phyloP scores from a whole-genome alignment of 2,113 vertebrate genomes.

The Rhinolophus sinicus region DNA sequence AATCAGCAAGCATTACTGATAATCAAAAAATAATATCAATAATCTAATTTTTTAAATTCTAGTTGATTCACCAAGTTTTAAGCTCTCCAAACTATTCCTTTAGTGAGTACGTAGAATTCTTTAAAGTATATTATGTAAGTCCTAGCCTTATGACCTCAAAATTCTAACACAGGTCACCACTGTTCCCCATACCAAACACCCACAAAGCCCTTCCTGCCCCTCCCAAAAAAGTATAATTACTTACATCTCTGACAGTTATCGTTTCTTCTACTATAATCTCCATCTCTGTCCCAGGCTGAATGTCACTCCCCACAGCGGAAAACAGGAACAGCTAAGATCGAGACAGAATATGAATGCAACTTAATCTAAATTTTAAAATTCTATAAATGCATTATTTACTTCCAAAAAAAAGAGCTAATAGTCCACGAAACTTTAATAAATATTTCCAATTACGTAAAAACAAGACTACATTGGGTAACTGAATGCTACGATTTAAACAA shows the following conservation, averaged over 20 bases:
- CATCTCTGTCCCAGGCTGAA: slow-evolving; percentile 87
- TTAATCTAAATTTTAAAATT: neutral
- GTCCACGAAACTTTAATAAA: neutral
- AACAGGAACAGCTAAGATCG: slow-evolving; percentile 92
- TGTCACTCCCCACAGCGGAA: slow-evolving; percentile 87
- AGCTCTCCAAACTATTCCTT: neutral
- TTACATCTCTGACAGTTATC: slow-evolving; percentile 90
- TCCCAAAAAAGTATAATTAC: neutral
- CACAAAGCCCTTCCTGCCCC: neutral
- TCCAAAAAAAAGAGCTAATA: neutral
- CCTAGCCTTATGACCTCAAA: neutral
- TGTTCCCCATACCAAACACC: neutral
- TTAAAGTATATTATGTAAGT: neutral
- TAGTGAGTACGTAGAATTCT: neutral
- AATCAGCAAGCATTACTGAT: neutral
- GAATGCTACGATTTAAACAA: neutral
- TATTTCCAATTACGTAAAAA: neutral
- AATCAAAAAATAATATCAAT: neutral
- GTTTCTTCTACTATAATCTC: slow-evolving; percentile 92
- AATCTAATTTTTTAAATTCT: neutral
- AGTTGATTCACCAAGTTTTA: neutral
- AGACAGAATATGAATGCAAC: neutral
- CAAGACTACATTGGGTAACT: neutral
- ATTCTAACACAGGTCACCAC: neutral
- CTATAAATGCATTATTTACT: neutral